These are phyloP conservation scores for Blera fallax DNA, from an alignment of 2,888 invertebrate species.

Conservation along the genomic window DNA sequence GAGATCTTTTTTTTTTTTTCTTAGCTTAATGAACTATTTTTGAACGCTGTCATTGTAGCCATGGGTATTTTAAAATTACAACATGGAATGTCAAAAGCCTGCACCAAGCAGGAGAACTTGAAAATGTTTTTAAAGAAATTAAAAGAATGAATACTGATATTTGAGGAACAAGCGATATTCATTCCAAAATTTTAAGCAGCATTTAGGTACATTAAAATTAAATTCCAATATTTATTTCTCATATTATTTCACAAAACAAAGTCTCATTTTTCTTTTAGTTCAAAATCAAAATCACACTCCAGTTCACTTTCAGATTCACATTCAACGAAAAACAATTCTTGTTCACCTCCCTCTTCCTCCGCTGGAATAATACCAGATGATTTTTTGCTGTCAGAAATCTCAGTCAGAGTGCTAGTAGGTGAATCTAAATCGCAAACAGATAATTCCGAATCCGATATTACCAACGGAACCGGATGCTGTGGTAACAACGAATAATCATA, in stretches of 20 bases:
- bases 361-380: neutral
- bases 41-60: too few relatives aligned
- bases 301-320: conserved; percentile 29
- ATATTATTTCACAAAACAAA: neutral
- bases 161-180: too few relatives aligned
- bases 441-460: conserved; percentile 84
- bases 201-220: neutral
- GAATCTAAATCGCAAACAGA: conserved; percentile 76
- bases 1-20: neutral
- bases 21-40: too few relatives aligned
- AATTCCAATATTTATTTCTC: neutral
- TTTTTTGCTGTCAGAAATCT: too few relatives aligned
- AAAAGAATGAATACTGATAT: too few relatives aligned
- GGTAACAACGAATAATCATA: conserved; percentile 88
- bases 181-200: too few relatives aligned
- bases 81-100: too few relatives aligned
- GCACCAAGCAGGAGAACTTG: too few relatives aligned
- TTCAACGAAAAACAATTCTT: neutral
- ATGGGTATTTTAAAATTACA: too few relatives aligned
- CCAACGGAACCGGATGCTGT: conserved; percentile 86
- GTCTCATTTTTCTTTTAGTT: neutral
- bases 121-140: too few relatives aligned
- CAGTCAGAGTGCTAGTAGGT: neutral
- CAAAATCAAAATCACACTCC: conserved; percentile 41
- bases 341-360: conserved; percentile 2